Percentiles rank a stretch among this genome's conserved stretches.
Conservation (phyloP, 2,113 vertebrate species). For the Kryptolebias marmoratus region DNA sequence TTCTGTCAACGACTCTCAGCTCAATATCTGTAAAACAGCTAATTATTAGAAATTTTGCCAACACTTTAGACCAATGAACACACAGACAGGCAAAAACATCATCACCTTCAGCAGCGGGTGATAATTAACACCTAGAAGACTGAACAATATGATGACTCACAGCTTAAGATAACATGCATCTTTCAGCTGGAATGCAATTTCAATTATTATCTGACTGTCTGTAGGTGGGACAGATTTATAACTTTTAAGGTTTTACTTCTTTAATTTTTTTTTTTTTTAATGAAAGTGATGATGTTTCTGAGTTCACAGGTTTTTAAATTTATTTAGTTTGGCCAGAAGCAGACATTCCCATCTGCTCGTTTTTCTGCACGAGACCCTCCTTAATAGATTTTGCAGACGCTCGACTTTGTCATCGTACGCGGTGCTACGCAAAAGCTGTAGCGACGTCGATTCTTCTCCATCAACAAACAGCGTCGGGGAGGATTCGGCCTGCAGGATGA, state of each 20-base stretch:
- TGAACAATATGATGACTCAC: neutral
- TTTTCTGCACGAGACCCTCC: conserved; percentile 1
- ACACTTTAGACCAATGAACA: too few relatives aligned
- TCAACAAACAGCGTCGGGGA: conserved; percentile 8
- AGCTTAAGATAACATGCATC: neutral
- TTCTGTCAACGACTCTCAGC: too few relatives aligned
- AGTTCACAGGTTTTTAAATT: conserved; percentile 6
- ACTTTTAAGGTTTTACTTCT: neutral
- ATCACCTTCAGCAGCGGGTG: neutral
- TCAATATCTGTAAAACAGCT: too few relatives aligned
- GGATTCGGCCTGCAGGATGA: conserved; percentile 5
- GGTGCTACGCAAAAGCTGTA: neutral
- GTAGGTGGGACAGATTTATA: neutral
- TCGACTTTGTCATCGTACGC: conserved; percentile 6
- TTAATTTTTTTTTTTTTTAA: neutral
- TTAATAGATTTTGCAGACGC: conserved; percentile 30
- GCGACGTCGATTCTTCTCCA: conserved; percentile 11
- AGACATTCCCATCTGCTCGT: conserved; percentile 20
- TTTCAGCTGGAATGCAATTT: neutral
- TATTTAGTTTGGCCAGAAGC: conserved; percentile 21
- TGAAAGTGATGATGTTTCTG: conserved; percentile 1
- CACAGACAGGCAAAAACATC: neutral
- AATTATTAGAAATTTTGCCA: too few relatives aligned
- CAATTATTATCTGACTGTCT: neutral
- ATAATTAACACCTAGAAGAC: neutral